Conservation (phyloP, 2,797 vertebrate species). For the Molossus alvarezi region DNA sequence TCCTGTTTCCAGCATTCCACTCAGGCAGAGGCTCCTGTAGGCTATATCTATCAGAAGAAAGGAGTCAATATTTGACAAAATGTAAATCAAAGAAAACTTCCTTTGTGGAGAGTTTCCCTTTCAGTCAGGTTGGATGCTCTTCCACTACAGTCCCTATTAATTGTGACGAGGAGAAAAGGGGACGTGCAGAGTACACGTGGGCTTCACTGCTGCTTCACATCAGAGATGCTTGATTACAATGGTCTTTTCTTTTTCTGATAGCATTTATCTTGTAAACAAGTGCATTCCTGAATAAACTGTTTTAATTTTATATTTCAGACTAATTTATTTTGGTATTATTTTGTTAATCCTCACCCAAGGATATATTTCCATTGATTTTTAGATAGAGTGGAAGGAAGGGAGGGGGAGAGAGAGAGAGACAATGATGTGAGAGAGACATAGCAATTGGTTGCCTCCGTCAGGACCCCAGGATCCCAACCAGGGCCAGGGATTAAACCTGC, state of each 20-base stretch:
- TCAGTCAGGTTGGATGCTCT: neutral
- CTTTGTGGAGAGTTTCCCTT: neutral
- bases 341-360: too few relatives aligned
- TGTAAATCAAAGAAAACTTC: slow-evolving; percentile 5
- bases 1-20: slow-evolving; percentile 23
- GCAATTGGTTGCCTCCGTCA: too few relatives aligned
- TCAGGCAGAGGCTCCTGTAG: neutral
- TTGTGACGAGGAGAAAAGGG: neutral
- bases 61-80: slow-evolving; percentile 16
- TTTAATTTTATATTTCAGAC: slow-evolving; percentile 29
- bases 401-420: too few relatives aligned
- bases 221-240: neutral
- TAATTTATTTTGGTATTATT: neutral
- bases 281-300: neutral
- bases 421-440: too few relatives aligned
- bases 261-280: neutral
- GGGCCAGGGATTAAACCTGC: too few relatives aligned
- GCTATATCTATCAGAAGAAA: slow-evolving; percentile 29
- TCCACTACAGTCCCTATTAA: neutral
- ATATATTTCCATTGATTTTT: too few relatives aligned
- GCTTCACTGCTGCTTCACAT: neutral
- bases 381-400: too few relatives aligned
- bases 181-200: neutral
- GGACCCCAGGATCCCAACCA: too few relatives aligned
- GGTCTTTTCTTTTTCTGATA: neutral